These are phyloP conservation scores for Sander lucioperca DNA, from an alignment of 2,113 vertebrate species.

Conservation along the genomic window DNA sequence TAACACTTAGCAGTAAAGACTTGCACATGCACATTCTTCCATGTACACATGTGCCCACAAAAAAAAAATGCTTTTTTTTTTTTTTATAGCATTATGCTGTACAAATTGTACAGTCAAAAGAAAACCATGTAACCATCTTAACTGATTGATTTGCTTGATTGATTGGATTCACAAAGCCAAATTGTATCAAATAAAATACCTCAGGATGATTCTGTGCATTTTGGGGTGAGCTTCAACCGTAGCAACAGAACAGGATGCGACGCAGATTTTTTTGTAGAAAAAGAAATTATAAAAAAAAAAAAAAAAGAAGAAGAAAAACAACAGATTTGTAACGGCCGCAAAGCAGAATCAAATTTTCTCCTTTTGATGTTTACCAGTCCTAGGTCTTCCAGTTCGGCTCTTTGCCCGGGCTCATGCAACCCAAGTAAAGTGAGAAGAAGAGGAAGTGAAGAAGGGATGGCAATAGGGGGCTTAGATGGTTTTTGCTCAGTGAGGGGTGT, in stretches of 20 bases:
- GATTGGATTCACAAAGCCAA: slow-evolving; percentile 80
- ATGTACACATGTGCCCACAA: slow-evolving; percentile 55
- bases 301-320: slow-evolving; percentile 5
- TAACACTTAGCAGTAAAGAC: slow-evolving; percentile 52
- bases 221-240: slow-evolving; percentile 59
- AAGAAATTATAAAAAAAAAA: slow-evolving; percentile 23
- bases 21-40: slow-evolving; percentile 68
- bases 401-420: slow-evolving; percentile 62
- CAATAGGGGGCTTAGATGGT: slow-evolving; percentile 16
- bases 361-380: slow-evolving; percentile 79
- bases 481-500: slow-evolving; percentile 32
- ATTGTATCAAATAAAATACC: slow-evolving; percentile 83
- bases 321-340: slow-evolving; percentile 46
- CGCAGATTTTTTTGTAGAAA: slow-evolving; percentile 58
- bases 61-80: slow-evolving; percentile 18
- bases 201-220: slow-evolving; percentile 84
- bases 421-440: slow-evolving; percentile 55
- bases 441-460: slow-evolving; percentile 34
- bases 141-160: slow-evolving; percentile 66
- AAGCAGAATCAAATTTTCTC: slow-evolving; percentile 66
- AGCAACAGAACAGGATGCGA: slow-evolving; percentile 56
- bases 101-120: slow-evolving; percentile 54
- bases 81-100: slow-evolving; percentile 65
- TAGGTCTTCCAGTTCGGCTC: slow-evolving; percentile 81
- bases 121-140: slow-evolving; percentile 52